Percentiles rank a stretch among this genome's conserved stretches.
Conservation (phyloP, 1,140 invertebrate genomes). For the Drosophila sproati region DNA sequence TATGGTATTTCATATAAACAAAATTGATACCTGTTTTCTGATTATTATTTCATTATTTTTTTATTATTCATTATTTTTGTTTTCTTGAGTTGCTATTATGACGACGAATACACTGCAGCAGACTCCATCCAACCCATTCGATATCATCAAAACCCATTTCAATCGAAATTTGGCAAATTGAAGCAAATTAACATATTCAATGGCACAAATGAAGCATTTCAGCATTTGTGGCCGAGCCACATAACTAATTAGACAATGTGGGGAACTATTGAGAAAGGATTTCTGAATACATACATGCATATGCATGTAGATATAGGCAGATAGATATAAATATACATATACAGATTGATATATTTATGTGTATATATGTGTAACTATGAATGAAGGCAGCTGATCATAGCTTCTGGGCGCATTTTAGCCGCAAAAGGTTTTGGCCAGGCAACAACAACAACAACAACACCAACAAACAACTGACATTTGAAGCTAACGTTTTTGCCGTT, state of each 20-base stretch:
- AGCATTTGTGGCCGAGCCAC: not conserved
- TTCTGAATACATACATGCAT: constrained; percentile 19
- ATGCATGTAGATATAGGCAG: not conserved
- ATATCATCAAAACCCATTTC: too few species aligned
- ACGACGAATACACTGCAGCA: too few species aligned
- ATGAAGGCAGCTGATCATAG: not conserved
- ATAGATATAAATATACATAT: not conserved
- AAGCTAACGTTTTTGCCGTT: constrained; percentile 39
- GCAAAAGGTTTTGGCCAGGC: not conserved
- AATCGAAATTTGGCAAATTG: not conserved
- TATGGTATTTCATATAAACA: too few species aligned
- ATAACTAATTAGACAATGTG: constrained; percentile 21
- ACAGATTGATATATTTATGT: too few species aligned
- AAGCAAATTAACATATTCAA: not conserved
- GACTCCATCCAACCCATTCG: too few species aligned
- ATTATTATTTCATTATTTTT: too few species aligned
- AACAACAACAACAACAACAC: not conserved
- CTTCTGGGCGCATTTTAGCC: not conserved
- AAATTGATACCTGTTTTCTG: too few species aligned
- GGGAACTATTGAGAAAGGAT: constrained; percentile 18
- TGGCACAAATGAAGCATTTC: not conserved
- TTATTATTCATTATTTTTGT: too few species aligned
- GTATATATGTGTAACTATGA: too few species aligned
- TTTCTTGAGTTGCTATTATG: too few species aligned
- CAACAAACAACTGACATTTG: constrained; percentile 10